Evolutionary conservation across 2,797 vertebrate species (phyloP), one percentile per base, ranked within the genome.

Genomic region (Lophotriccus pileatus): DNA sequence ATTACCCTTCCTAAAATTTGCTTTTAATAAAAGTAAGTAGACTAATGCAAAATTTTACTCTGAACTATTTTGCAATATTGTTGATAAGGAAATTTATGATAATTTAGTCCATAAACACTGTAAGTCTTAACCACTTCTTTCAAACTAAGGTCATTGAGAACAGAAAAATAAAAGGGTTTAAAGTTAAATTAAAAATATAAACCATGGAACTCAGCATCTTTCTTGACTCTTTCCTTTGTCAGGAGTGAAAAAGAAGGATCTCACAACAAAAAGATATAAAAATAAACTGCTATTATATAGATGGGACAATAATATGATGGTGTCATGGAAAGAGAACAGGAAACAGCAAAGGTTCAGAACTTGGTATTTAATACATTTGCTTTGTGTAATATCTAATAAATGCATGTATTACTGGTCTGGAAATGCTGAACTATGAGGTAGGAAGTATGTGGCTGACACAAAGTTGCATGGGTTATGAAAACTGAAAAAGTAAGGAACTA

Each of bases 1-100:
- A 77, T 89, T 92, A 84, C 20, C 52, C 77, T 75, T 89, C 76
- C 81, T 75, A 84, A 93, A 92, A 93, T 58, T 67, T 79, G 30
- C 49, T 89, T 95, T 81, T 92, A 94, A 94, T 93, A 55, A 85
- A 91, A 46, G 70, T 95, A 92, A 90, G n/a, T 66, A 64, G 77
- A 87, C 43, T 67, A 79, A 87, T 63, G 43, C 22, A 77, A 75
- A 63, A 39, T 28, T 36, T 90, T 90, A 64, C 36, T 84, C 83
- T 70, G 77, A 95, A 89, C 52, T 73, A 87, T 67, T 90, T 90
- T 36, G 6, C 75, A 89, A 72, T 30, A 89, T 34, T 59, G 44
- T 39, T 92, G 79, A 91, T 79, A 59, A 94, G 72, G 32, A 94
- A 91, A 93, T 91, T 73, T 64, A 85, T 75, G 52, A 32, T 74